Evolutionary conservation across 2,888 invertebrate species (phyloP), one percentile per base, ranked within the genome.

Genomic region (Laspeyria flexula): DNA sequence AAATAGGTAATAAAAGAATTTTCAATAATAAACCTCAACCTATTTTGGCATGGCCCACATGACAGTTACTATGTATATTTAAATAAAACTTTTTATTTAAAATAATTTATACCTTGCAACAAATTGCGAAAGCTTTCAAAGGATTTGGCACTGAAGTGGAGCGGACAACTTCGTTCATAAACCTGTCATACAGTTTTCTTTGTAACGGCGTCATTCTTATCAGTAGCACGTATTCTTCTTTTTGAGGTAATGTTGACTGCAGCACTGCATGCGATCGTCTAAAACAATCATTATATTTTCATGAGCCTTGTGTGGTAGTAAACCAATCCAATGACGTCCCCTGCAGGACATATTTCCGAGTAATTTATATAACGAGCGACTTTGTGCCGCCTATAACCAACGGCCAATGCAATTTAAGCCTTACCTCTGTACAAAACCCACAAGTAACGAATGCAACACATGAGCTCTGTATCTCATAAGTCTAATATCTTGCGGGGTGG

Each of bases 41-140:
- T n/a, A n/a, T n/a, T n/a, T n/a, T n/a, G n/a, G n/a, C n/a, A n/a
- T n/a, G n/a, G n/a, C n/a, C n/a, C n/a, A n/a, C n/a, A n/a, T n/a
- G n/a, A n/a, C n/a, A n/a, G n/a, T n/a, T n/a, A n/a, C n/a, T 21
- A 21, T 21, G 5, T 2, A 3, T 21, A 21, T 21, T 21, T 21
- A 21, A 21, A 5, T 21, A 21, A 21, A 21, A 21, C 21, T 3
- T 21, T 3, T 21, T 21, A 21, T 21, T 21, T 21, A n/a, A n/a
- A n/a, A n/a, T n/a, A n/a, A n/a, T 27, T 6, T 55, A 71, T 81
- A 96, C 96, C 94, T 99, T 99, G 81, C 99, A 99, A 82, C 99
- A 99, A 49, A 99, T 98, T 13, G 99, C 98, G 86, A 99, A 99
- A 1, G 99, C 99, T 87, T 99, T 99, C 48, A 99, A 92, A 0